Conservation (phyloP, 1,140 invertebrate species). For the Paramacrobiotus metropolitanus region DNA sequence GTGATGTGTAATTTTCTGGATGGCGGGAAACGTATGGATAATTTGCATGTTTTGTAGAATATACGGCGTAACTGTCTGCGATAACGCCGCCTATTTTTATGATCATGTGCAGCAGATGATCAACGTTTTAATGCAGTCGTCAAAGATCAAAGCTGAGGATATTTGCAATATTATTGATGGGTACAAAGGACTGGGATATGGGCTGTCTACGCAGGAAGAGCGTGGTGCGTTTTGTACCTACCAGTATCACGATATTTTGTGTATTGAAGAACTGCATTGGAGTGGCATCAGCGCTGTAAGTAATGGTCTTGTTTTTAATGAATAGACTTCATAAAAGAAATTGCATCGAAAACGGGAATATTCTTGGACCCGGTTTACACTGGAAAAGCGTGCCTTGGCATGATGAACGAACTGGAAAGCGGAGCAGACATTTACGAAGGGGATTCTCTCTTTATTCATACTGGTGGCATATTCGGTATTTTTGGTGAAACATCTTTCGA, state of each 20-base stretch:
- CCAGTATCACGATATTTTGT: too few relatives aligned
- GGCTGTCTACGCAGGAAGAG: neutral
- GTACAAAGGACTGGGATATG: neutral
- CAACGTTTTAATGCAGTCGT: neutral
- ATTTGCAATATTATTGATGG: neutral
- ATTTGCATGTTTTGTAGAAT: neutral
- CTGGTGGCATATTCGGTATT: neutral
- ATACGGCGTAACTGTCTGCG: neutral
- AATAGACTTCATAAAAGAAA: neutral
- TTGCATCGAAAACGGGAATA: neutral
- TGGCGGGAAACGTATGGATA: too few relatives aligned
- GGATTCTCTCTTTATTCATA: neutral
- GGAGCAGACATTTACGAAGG: conserved; percentile 11
- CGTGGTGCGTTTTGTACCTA: neutral
- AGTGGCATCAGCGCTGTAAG: too few relatives aligned
- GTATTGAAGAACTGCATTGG: too few relatives aligned
- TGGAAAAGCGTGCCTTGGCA: neutral
- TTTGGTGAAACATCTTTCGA: neutral
- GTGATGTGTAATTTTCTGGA: neutral
- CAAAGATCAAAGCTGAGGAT: neutral
- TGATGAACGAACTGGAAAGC: conserved; percentile 14
- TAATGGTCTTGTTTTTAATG: neutral
- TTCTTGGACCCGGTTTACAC: neutral
- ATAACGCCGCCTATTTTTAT: neutral
- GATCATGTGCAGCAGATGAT: neutral